Base-by-base conservation (phyloP, 2,888 invertebrate species). In the Luperina nickerlii region DNA sequence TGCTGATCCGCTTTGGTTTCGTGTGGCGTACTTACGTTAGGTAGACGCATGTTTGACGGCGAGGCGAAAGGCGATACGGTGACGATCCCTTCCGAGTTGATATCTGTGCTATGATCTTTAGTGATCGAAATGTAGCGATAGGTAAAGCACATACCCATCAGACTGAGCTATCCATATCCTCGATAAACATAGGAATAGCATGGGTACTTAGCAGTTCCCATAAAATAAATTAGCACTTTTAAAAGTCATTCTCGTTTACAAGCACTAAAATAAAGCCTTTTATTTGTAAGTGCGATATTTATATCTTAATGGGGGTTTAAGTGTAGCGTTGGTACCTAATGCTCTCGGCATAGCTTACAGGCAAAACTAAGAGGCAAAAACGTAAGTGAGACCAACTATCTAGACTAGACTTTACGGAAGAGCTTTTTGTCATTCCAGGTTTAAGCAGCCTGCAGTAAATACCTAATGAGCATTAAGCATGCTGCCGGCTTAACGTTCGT, bases 361-460 rank as follows among this genome's bases (percentile, higher is more conserved):
- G 74, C 65, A 69, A 71, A 68, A 85, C 68, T 69, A 75, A 73
- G 72, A 86, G 87, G 62, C 82, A 84, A 85, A 87, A 85, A 87
- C 85, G 77, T 81, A 87, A 87, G 81, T 81, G 77, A 85, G 87
- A 87, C 80, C 76, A 80, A 69, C 80, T 84, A 80, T 76, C 84
- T 77, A 80, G 71, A 76, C 71, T 79, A 87, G 83, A 84, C 72
- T 84, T 74, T 77, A 84, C 80, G 77, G 80, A 80, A 84, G 74
- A 80, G 84, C 80, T 80, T 85, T 85, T 85, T 80, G 80, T 87
- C 80, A 84, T 84, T 80, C 76, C 66, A 75, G 74, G 71, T 83
- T 87, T 83, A 83, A 87, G 87, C 65, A 82, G 87, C n/a, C 70
- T n/a, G 71, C 71, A 83, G 76, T 87, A 87, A 85, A 85, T 85